Base-by-base conservation (phyloP, 2,888 invertebrate genomes). In the Trisateles emortualis region DNA sequence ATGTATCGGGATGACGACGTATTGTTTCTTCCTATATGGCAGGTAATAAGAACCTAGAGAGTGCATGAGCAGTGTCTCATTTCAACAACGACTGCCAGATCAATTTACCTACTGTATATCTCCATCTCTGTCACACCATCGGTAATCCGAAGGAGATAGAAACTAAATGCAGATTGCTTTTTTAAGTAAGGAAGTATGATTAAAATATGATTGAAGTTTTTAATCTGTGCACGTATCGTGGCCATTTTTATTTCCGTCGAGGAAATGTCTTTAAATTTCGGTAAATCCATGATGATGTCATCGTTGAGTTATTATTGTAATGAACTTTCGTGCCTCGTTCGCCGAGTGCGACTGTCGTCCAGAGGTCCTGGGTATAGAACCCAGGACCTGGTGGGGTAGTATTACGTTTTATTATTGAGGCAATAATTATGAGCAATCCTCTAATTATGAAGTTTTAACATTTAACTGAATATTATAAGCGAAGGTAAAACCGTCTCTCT, bases 11-110 rank as follows among this genome's bases (percentile, higher is more conserved):
- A 72, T 26, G 33, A 32, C 73, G 72, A 61, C 67, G 67, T 80
- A 78, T 78, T 81, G 74, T 81, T 72, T 69, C 64, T 76, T 76
- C 78, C 68, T 72, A 76, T 73, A 77, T 72, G 72, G 75, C 66
- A 75, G 67, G 79, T 77, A 77, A 83, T 73, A 71, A 61, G 72
- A 81, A 70, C 64, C 65, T 68, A 64, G 66, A 56, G 56, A 68
- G 38, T 17, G 41, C 59, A 42, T 50, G 56, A 64, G 19, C 54
- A 74, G 80, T 80, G 66, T 83, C 74, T 66, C 58, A 63, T 83
- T 83, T 76, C 84, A 75, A 65, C 67, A 59, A 68, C 59, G 64
- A 51, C 66, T 55, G 66, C 46, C 68, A 67, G 73, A 81, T 84
- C 76, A 69, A 61, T 73, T 81, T 80, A 76, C 80, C 62, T 48